These are phyloP conservation scores for Ianthella basta DNA, from an alignment of 37 sponge, comb jelly and placozoan genomes.

Conservation along the genomic window DNA sequence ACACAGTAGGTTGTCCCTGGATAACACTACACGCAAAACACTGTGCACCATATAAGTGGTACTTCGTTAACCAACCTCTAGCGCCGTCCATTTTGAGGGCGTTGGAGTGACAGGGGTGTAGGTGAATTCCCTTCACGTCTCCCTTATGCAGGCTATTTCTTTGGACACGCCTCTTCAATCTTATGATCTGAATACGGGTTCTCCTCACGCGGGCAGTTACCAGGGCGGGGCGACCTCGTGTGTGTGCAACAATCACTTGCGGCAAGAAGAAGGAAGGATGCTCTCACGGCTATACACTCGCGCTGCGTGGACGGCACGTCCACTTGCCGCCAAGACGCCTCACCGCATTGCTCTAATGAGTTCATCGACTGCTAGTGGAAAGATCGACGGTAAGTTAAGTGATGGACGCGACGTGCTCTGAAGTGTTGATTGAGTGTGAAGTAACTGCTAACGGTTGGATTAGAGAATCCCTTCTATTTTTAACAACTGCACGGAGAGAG, in stretches of 20 bases:
- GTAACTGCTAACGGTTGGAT: no score
- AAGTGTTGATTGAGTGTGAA: no score
- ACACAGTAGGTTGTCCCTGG: no score
- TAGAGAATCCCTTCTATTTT: no score
- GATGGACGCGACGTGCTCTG: no score
- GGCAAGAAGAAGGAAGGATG: not conserved
- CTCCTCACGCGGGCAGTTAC: not conserved
- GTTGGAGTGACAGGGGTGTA: no score
- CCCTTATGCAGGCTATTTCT: not conserved
- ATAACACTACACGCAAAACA: no score
- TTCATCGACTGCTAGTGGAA: not conserved
- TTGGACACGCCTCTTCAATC: not conserved
- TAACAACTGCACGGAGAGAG: no score
- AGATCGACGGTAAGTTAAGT: not conserved
- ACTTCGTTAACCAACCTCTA: no score
- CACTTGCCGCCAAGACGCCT: not conserved
- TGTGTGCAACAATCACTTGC: not conserved
- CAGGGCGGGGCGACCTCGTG: not conserved
- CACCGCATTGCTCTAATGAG: not conserved
- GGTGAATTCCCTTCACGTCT: not conserved
- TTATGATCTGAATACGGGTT: not conserved
- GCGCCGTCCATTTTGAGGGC: no score
- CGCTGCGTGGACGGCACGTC: not conserved
- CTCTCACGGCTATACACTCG: not conserved
- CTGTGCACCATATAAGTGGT: no score